Conservation (phyloP, 1,140 invertebrate genomes). For the Listronotus bonariensis region DNA sequence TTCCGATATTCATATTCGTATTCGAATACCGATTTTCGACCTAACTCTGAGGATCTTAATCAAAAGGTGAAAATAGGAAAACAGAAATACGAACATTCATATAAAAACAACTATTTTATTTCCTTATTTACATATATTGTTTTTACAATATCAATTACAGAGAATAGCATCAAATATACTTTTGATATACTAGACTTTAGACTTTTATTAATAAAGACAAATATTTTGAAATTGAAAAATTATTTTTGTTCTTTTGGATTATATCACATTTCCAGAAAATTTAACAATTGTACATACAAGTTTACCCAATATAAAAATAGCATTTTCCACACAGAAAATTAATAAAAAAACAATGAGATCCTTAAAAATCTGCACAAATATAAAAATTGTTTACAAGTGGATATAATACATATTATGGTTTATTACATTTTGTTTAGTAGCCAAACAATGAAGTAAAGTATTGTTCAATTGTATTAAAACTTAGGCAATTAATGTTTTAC, state of each 20-base stretch:
- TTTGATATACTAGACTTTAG: slow-evolving; percentile 36
- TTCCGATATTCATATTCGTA: too few relatives aligned
- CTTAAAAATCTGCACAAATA: slow-evolving; percentile 34
- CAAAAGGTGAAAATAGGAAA: slow-evolving; percentile 1
- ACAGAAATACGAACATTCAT: slow-evolving; percentile 30
- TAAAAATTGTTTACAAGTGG: slow-evolving; percentile 22
- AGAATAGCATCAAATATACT: slow-evolving; percentile 51
- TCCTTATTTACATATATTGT: slow-evolving; percentile 47
- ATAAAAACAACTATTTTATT: slow-evolving; percentile 51
- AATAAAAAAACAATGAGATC: slow-evolving; percentile 44
- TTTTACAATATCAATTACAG: slow-evolving; percentile 50
- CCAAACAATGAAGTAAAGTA: not conserved
- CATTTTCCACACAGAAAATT: slow-evolving; percentile 39
- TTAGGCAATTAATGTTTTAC: too few relatives aligned
- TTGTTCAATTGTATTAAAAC: too few relatives aligned
- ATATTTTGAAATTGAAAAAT: slow-evolving; percentile 38
- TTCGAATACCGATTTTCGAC: too few relatives aligned
- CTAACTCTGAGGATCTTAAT: too few relatives aligned
- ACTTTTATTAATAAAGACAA: slow-evolving; percentile 31
- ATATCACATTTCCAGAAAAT: slow-evolving; percentile 52
- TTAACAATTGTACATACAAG: slow-evolving; percentile 46
- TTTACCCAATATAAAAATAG: slow-evolving; percentile 50
- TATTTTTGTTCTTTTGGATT: slow-evolving; percentile 36
- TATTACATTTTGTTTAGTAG: slow-evolving; percentile 14
- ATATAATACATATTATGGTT: slow-evolving; percentile 15